Conservation (phyloP, 2,797 vertebrate species). For the Masticophis lateralis region DNA sequence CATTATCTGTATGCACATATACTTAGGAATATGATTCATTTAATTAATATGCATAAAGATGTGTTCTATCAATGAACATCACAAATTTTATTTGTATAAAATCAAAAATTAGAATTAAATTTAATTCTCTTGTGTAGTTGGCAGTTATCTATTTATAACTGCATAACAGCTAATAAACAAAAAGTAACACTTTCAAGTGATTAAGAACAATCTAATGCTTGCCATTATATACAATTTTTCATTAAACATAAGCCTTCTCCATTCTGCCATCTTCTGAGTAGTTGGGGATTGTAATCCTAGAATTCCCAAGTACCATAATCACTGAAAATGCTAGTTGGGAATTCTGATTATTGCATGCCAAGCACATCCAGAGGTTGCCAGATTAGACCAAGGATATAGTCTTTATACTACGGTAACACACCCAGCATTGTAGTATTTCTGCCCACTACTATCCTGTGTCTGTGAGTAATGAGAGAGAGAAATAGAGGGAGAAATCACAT, state of each 20-base stretch:
- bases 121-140: conserved; percentile 6
- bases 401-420: not conserved
- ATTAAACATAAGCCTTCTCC: not conserved
- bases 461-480: not conserved
- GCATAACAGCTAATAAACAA: conserved; percentile 16
- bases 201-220: not conserved
- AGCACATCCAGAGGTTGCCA: not conserved
- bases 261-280: not conserved
- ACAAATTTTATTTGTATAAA: conserved; percentile 12
- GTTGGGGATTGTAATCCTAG: not conserved
- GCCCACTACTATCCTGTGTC: not conserved
- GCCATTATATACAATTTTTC: not conserved
- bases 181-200: not conserved
- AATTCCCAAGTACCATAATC: not conserved
- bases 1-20: not conserved
- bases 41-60: conserved; percentile 16
- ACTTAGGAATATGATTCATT: not conserved
- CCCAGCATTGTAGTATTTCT: not conserved
- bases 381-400: not conserved
- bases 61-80: not conserved
- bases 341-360: not conserved
- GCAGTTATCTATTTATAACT: conserved; percentile 5
- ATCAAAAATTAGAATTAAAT: conserved; percentile 13
- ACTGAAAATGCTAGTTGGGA: not conserved
- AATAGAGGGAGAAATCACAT: too few relatives aligned